Conservation (phyloP, 2,888 invertebrate species). For the Zeuzera pyrina region DNA sequence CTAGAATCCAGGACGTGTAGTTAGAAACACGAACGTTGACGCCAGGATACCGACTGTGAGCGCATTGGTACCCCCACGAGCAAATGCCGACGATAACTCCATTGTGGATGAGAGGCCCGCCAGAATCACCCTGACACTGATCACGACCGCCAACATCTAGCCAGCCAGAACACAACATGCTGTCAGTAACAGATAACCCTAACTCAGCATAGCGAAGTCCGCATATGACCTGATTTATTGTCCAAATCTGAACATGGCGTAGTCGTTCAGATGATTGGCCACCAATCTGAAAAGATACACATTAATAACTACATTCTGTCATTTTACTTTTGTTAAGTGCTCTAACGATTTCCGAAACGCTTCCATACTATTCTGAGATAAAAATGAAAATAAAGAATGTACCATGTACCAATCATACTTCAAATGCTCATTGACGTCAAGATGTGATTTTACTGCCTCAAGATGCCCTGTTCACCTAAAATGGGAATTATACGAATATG, state of each 20-base stretch:
- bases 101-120: constrained; percentile 38
- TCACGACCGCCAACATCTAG: constrained; percentile 42
- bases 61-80: constrained; percentile 34
- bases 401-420: too few relatives aligned
- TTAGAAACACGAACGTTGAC: constrained; percentile 35
- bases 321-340: constrained; percentile 50
- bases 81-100: constrained; percentile 32
- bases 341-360: too few relatives aligned
- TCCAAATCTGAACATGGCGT: constrained; percentile 30
- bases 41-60: constrained; percentile 26
- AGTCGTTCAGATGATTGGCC: constrained; percentile 27
- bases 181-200: constrained; percentile 22
- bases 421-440: too few relatives aligned
- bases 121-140: constrained; percentile 46
- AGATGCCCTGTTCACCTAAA: too few relatives aligned
- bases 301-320: constrained; percentile 22
- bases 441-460: too few relatives aligned
- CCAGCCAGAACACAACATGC: constrained; percentile 36
- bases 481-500: too few relatives aligned
- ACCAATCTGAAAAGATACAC: constrained; percentile 19
- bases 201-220: constrained; percentile 22
- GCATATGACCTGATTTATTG: constrained; percentile 27
- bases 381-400: too few relatives aligned
- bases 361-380: too few relatives aligned
- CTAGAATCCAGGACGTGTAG: constrained; percentile 31